These are phyloP conservation scores for Galago senegalensis DNA, from an alignment of 2,797 vertebrate genomes.

Conservation along the genomic window DNA sequence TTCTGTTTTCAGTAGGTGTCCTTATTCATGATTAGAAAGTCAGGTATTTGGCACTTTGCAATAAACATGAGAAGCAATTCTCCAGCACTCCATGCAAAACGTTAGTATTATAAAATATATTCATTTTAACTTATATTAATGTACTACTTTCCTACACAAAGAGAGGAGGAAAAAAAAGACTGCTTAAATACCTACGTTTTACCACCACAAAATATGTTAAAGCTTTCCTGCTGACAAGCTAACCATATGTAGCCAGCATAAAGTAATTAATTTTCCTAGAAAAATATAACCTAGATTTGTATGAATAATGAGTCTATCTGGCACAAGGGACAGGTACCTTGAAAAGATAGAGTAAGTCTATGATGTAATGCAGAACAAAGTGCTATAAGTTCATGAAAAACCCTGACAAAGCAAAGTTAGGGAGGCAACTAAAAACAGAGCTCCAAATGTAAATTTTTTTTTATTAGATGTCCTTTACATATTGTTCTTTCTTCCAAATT, in stretches of 20 bases:
- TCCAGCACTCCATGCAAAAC: not conserved
- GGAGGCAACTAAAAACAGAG: slow-evolving; percentile 8
- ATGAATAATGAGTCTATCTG: slow-evolving; percentile 83
- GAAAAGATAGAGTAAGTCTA: slow-evolving; percentile 67
- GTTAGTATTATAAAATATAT: slow-evolving; percentile 39
- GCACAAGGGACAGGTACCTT: slow-evolving; percentile 76
- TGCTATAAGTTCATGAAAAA: slow-evolving; percentile 32
- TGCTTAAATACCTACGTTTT: slow-evolving; percentile 67
- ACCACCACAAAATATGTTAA: slow-evolving; percentile 72
- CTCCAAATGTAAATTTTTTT: not conserved
- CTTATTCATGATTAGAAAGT: not conserved
- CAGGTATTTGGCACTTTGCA: not conserved
- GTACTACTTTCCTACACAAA: slow-evolving; percentile 56
- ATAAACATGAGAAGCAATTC: slow-evolving; percentile 18
- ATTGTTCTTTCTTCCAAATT: not conserved
- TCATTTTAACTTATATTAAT: slow-evolving; percentile 65
- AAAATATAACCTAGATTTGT: slow-evolving; percentile 83
- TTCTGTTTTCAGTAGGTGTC: not conserved
- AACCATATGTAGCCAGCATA: slow-evolving; percentile 76
- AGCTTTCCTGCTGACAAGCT: slow-evolving; percentile 78
- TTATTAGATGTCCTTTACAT: not conserved
- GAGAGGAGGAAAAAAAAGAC: not conserved
- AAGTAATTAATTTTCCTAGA: slow-evolving; percentile 84
- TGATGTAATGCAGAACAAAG: slow-evolving; percentile 72
- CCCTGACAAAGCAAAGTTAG: slow-evolving; percentile 64